Percentiles rank a stretch among this genome's conserved stretches.
Evolutionary conservation across 2,888 invertebrate species (phyloP).

Genomic region (Ochropleura plecta): DNA sequence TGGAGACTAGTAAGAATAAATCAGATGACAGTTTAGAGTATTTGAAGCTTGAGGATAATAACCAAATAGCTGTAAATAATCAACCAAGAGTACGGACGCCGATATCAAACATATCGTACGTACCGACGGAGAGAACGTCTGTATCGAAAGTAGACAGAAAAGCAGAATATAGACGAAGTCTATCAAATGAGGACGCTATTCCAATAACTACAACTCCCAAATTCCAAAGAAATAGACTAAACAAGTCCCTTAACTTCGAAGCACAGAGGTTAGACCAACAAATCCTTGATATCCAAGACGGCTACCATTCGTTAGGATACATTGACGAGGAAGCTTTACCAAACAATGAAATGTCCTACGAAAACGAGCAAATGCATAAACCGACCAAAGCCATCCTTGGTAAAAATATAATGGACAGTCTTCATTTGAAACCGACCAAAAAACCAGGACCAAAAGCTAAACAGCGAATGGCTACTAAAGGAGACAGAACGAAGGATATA

Average conservation of each 20-base stretch:
- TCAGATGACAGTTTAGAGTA: constrained; percentile 87
- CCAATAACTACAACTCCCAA: constrained; percentile 83
- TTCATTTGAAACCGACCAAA: constrained; percentile 86
- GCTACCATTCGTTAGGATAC: constrained; percentile 86
- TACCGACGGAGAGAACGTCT: constrained; percentile 82
- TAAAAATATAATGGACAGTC: constrained; percentile 88
- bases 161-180: constrained; percentile 80
- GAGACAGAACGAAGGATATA: constrained; percentile 81
- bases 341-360: constrained; percentile 69
- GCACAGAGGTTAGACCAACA: constrained; percentile 88
- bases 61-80: constrained; percentile 88
- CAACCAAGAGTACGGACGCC: constrained; percentile 88
- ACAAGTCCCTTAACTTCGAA: constrained; percentile 88
- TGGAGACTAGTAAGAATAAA: constrained; percentile 85
- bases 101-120: constrained; percentile 86
- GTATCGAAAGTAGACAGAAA: constrained; percentile 69
- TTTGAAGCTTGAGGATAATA: constrained; percentile 85
- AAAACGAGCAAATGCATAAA: constrained; percentile 80
- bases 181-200: constrained; percentile 82
- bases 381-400: constrained; percentile 85
- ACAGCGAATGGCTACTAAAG: constrained; percentile 81
- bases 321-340: constrained; percentile 83
- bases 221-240: constrained; percentile 88
- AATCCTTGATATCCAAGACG: constrained; percentile 88
- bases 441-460: constrained; percentile 87